phyloP scores from a whole-genome alignment of 1,140 invertebrate genomes.

The Archegozetes longisetosus region DNA sequence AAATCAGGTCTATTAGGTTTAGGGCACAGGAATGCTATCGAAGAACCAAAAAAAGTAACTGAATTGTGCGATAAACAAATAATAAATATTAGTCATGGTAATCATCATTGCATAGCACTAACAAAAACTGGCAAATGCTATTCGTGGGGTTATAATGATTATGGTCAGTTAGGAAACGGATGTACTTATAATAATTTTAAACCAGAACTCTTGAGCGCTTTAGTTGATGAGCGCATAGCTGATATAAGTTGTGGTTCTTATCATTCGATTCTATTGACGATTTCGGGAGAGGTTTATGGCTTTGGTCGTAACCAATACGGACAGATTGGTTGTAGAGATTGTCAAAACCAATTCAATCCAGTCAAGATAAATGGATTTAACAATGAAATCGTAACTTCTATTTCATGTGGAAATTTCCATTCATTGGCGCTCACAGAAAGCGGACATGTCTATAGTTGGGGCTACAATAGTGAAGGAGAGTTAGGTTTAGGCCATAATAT shows the following conservation, averaged over 20 bases:
- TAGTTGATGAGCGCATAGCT: conserved; percentile 5
- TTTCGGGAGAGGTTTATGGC: conserved; percentile 33
- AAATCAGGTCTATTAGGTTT: conserved; percentile 12
- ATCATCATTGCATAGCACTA: conserved; percentile 44
- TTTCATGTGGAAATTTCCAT: conserved; percentile 51
- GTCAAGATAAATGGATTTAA: conserved; percentile 2
- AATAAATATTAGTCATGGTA: conserved; percentile 40
- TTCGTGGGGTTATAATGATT: conserved; percentile 48
- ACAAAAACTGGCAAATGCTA: conserved; percentile 41
- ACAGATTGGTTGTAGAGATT: conserved; percentile 38
- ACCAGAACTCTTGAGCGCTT: neutral
- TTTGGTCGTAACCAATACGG: conserved; percentile 52
- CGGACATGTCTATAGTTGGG: conserved; percentile 49
- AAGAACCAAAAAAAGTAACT: conserved; percentile 29
- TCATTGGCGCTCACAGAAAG: conserved; percentile 43
- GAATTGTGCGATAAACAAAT: conserved; percentile 40
- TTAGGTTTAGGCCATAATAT: conserved; percentile 43
- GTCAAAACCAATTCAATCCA: conserved; percentile 4
- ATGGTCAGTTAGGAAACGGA: conserved; percentile 29
- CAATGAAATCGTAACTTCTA: conserved; percentile 38
- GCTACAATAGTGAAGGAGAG: conserved; percentile 50
- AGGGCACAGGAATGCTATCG: conserved; percentile 8
- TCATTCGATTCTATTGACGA: conserved; percentile 9
- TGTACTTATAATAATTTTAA: conserved; percentile 1
- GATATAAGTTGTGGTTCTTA: conserved; percentile 1